Evolutionary conservation across 2,888 invertebrate genomes (phyloP), one percentile per base, ranked within the genome.

Genomic region (Nymphalis urticae): DNA sequence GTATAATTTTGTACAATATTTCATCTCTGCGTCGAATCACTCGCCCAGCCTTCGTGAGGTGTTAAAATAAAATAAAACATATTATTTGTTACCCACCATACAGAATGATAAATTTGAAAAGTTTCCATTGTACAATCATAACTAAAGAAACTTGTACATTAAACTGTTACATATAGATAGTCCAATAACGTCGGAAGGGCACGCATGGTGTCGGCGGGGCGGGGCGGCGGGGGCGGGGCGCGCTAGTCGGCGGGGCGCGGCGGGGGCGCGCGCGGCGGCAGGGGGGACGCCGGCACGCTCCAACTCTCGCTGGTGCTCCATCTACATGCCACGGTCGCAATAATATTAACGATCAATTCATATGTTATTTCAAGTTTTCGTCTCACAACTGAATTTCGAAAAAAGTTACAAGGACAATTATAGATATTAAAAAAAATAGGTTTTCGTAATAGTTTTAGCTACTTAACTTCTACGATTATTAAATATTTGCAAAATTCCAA

Each of bases 231-330:
- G 64, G 42, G 69, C 48, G 61, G 8, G 65, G 0, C 64, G 66
- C 77, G 85, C 86, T 90, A 90, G 85, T 89, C 89, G 64, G 88
- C 75, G 76, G 90, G 89, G 51, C 89, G 87, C 83, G 88, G 88
- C 48, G 89, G 90, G 48, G 91, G 91, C 64, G 92, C 91, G 75
- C 92, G 90, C 62, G 93, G 92, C 48, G 93, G 93, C 66, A 93
- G 87, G 56, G 93, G 93, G 17, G 93, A 93, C 70, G 88, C 91
- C 66, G 93, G 93, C 78, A 92, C 87, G 77, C 92, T 93, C 92
- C 92, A 92, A 74, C 92, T 92, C 83, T 93, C 93, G 68, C 84
- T 85, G 64, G 80, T 83, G 60, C 88, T 89, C 90, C 92, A 92
- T 79, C 92, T 90, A 62, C 19, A 24, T 9, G 5, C 13, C 13